Evolutionary conservation across 2,113 vertebrate genomes (phyloP), one percentile per base, ranked within the genome.

Genomic region (Oncorhynchus gorbuscha): DNA sequence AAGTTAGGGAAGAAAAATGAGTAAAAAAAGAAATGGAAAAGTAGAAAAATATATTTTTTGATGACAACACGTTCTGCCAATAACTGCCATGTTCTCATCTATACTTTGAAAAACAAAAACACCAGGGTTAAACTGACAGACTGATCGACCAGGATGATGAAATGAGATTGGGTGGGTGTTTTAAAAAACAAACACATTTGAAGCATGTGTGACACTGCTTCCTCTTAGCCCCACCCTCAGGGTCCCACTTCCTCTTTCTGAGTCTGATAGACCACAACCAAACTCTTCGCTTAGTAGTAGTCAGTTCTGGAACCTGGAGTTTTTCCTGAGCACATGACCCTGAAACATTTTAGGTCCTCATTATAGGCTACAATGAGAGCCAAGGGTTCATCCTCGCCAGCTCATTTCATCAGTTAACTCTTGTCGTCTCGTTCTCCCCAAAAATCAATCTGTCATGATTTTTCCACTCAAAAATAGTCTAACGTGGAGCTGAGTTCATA

Each of bases 241-340:
- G 49, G 76, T 90, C 85, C 91, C 91, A 89, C 77, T 86, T 92
- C 91, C 88, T 87, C 88, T 90, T 90, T 91, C 51, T 90, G 73
- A 78, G 48, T 65, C 61, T 71, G 73, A 75, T 74, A 76, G 71
- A 35, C 74, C 74, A 83, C 49, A 58, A 48, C 72, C 79, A 69
- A 66, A 61, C 77, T 45, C 71, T 76, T 74, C 7, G 80, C 6
- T 67, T 65, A 66, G 16, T 14, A 75, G 48, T 81, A 79, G 13
- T 55, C 51, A 55, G 18, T 55, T 55, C 4, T 16, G 0, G 3
- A 6, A 68, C 64, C 82, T 45, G 9, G 72, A 80, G 71, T 69
- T 39, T 80, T 69, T 84, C 64, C 28, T 66, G 64, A 66, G 22
- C 48, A 1, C 70, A 13, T 72, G 2, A 48, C 69, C 39, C 11